Base-by-base conservation (phyloP, 2,797 vertebrate species). In the Leptatherina wallacei region DNA sequence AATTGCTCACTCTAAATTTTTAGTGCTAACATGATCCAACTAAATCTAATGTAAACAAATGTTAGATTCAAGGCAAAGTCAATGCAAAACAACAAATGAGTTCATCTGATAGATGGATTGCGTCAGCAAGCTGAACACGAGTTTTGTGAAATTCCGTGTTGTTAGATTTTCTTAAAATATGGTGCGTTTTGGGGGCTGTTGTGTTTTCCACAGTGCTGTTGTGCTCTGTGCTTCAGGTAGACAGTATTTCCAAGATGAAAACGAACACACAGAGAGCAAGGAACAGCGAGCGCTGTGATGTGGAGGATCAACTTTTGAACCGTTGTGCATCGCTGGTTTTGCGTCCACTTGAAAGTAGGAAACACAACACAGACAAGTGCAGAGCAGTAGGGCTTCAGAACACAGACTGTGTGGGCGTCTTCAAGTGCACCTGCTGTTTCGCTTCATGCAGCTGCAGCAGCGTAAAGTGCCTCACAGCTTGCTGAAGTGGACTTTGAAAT, bases 341-440 rank as follows among this genome's bases (percentile, higher is more conserved):
- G 58, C 18, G n/a, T 75, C 63, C 71, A 65, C 69, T 66, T 20
- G 57, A 69, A 56, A 73, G 22, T 18, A 77, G 44, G 29, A 74
- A 69, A 44, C 58, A 59, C 44, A 71, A 61, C 35, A 14, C 38
- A 61, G 66, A 65, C 66, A 55, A 60, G 56, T 22, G 61, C 49
- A 44, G 54, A 65, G 56, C 61, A 5, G 38, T 12, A 58, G 35
- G 64, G 32, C 64, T 63, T 12, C 24, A 14, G 44, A 70, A 71
- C 49, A 38, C 61, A 70, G 77, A 75, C 71, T 59, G 72, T 29
- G 77, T 71, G 49, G 72, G 72, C 35, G 67, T 42, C 58, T 66
- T 70, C 44, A 16, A 75, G 63, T 68, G 67, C 72, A 75, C 67
- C 68, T 67, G 77, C 72, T 71, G 65, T 67, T 80, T 62, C 27